Evolutionary conservation across 2,888 invertebrate species (phyloP), one percentile per base, ranked within the genome.

Genomic region (Theretra japonica): DNA sequence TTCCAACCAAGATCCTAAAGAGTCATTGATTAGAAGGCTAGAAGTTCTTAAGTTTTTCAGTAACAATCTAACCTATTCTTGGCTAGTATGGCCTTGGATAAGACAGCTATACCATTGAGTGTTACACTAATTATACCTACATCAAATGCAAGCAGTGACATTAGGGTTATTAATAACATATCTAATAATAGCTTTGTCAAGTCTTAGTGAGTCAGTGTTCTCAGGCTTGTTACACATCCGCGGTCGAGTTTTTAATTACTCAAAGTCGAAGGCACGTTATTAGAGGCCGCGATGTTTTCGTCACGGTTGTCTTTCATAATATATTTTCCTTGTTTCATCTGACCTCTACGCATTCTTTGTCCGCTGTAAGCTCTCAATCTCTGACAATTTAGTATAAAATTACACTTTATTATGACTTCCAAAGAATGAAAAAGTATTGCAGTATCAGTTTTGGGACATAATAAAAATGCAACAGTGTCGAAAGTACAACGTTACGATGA

Each of bases 241-340:
- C 90, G 88, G 90, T 93, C 92, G 90, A 93, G 90, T 90, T 93
- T 93, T 92, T 93, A 94, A 93, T 93, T 93, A 90, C 80, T 91
- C 91, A 88, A 88, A 90, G 90, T 91, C 89, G 92, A 92, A 92
- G 87, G 86, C 83, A 82, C 86, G 87, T 88, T 90, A 90, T 93
- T 90, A 90, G 86, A 84, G 91, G 88, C 89, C 91, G 89, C 83
- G 82, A 82, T 80, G 82, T 78, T 86, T 90, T 90, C 86, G 91
- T 90, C 91, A 89, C 88, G 90, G 89, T 77, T 83, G 82, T 89
- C 86, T 82, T 80, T 85, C 83, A 82, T 82, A 81, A 76, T 76
- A 79, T 83, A 79, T 83, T 82, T 83, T 84, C 84, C 80, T 80
- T 76, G 75, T 77, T 80, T 77, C 76, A 82, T 83, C 79, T 79